These are phyloP conservation scores for Micoletzkya japonica DNA, from an alignment of 2,888 invertebrate species.

Conservation along the genomic window DNA sequence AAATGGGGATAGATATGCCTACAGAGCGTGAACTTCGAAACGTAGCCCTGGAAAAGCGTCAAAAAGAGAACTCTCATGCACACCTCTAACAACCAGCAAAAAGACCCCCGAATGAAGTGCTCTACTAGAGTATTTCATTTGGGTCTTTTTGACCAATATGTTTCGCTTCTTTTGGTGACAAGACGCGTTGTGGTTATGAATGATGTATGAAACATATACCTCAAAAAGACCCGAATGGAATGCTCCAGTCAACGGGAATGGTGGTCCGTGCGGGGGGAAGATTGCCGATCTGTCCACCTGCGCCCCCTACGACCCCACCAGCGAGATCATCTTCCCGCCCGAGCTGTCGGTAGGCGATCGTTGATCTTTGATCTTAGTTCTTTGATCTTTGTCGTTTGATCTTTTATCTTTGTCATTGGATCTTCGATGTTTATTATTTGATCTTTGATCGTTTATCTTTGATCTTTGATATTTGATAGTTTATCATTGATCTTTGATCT, in stretches of 20 bases:
- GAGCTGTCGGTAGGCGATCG: conserved; percentile 74
- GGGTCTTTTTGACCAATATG: no score
- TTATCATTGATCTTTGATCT: neutral
- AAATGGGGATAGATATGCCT: conserved; percentile 19
- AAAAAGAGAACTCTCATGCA: no score
- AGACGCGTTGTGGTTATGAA: no score
- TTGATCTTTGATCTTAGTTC: no score
- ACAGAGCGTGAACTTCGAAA: neutral
- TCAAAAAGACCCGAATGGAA: no score
- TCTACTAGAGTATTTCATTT: no score
- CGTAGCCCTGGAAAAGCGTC: no score
- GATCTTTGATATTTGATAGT: neutral
- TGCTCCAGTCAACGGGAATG: conserved; percentile 11
- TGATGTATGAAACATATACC: no score
- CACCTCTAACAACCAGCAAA: no score
- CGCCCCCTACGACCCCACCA: conserved; percentile 74
- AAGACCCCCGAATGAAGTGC: no score
- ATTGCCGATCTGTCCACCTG: conserved; percentile 43
- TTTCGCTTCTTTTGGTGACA: no score
- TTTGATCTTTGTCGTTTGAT: conserved; percentile 30
- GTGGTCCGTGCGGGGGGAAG: conserved; percentile 18
- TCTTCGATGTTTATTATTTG: conserved; percentile 10
- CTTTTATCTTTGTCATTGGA: conserved; percentile 18
- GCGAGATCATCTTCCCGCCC: conserved; percentile 90
- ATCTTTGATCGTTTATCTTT: neutral